A percentile compares a stretch with the other conserved stretches of the same genome.
phyloP scores from a whole-genome alignment of 2,113 vertebrate species.

The Chionodraco myersi region DNA sequence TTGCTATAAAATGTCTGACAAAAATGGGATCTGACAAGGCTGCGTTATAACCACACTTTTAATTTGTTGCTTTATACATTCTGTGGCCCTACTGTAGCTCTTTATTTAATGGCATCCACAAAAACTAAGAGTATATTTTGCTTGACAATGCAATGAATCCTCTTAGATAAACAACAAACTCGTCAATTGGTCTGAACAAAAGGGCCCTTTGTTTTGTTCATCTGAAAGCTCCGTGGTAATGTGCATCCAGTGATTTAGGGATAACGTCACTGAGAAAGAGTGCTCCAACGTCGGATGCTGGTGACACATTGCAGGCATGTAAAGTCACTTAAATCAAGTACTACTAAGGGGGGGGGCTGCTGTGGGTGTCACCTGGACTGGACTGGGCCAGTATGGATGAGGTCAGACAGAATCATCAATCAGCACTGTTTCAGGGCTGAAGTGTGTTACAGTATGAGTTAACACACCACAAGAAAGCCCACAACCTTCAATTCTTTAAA shows the following conservation, averaged over 20 bases:
- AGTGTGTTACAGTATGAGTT: background rate
- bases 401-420: conserved; percentile 30
- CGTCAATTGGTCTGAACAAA: conserved; percentile 5
- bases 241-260: background rate
- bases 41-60: conserved; percentile 16
- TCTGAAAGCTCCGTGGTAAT: background rate
- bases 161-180: background rate
- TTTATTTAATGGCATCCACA: conserved; percentile 2
- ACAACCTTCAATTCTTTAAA: conserved; percentile 1
- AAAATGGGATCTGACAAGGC: conserved; percentile 34
- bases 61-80: background rate
- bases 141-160: conserved; percentile 7
- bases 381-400: conserved; percentile 20
- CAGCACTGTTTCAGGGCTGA: conserved; percentile 18
- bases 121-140: background rate
- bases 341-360: background rate
- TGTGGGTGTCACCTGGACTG: conserved; percentile 31
- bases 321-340: conserved; percentile 1
- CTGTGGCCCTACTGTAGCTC: background rate
- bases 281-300: background rate
- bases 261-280: background rate
- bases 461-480: conserved; percentile 1
- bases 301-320: background rate
- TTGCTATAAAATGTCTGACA: conserved; percentile 45
- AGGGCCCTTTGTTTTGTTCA: background rate